Percentiles rank a stretch among this genome's conserved stretches.
Evolutionary conservation across 1,140 invertebrate genomes (phyloP).

Genomic region (Aphidius ervi): DNA sequence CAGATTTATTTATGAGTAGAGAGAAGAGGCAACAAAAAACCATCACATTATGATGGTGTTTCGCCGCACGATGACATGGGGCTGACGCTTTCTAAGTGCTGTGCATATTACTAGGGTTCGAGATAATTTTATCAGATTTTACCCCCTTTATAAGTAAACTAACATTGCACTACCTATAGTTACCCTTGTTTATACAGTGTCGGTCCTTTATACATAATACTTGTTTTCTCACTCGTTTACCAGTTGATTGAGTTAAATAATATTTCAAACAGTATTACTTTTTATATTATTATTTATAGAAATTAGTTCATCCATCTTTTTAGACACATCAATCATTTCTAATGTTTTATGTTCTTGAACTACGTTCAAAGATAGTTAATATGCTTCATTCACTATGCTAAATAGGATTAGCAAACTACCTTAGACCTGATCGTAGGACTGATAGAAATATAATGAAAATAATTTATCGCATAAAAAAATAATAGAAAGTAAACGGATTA

Average conservation of each 20-base stretch:
- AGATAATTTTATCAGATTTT: slow-evolving; percentile 53
- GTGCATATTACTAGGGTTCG: slow-evolving; percentile 25
- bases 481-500: too few species aligned
- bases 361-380: too few species aligned
- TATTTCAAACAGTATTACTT: background rate
- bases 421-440: too few species aligned
- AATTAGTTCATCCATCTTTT: background rate
- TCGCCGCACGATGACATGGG: slow-evolving; percentile 21
- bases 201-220: slow-evolving; percentile 36
- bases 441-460: too few species aligned
- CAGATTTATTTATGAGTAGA: slow-evolving; percentile 34
- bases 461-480: too few species aligned
- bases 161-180: slow-evolving; percentile 2
- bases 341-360: too few species aligned
- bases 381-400: too few species aligned
- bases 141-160: slow-evolving; percentile 30
- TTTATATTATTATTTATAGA: background rate
- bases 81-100: slow-evolving; percentile 9
- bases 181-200: slow-evolving; percentile 18
- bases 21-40: slow-evolving; percentile 8
- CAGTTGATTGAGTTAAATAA: slow-evolving; percentile 47
- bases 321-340: background rate
- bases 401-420: too few species aligned
- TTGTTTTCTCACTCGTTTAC: slow-evolving; percentile 53
- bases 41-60: slow-evolving; percentile 26